A percentile compares a stretch with the other conserved stretches of the same genome.
These are phyloP conservation scores for Perca schrenkii DNA, from an alignment of 2,113 vertebrate species.

Conservation along the genomic window DNA sequence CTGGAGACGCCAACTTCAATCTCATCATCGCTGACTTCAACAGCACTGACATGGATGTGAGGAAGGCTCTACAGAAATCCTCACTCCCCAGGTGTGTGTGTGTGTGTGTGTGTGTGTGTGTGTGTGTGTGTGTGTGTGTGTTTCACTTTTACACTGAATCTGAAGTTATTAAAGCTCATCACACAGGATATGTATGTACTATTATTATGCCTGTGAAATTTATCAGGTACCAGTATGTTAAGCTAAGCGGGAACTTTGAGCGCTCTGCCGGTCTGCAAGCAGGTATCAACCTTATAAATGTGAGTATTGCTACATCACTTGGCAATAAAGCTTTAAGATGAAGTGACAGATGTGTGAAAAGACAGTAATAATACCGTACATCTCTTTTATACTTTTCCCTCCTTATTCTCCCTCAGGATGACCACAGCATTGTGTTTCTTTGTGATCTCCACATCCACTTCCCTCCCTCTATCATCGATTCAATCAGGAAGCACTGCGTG, in stretches of 20 bases:
- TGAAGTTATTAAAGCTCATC: background rate
- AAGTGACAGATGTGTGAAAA: background rate
- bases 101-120: background rate
- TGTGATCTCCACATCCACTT: constrained; percentile 97
- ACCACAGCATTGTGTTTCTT: constrained; percentile 96
- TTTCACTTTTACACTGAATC: background rate
- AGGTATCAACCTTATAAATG: constrained; percentile 89
- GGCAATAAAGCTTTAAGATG: background rate
- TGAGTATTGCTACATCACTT: constrained; percentile 65
- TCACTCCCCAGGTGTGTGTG: constrained; percentile 85
- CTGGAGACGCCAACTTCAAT: constrained; percentile 88
- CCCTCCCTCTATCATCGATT: constrained; percentile 89
- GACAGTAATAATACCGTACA: background rate
- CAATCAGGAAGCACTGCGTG: constrained; percentile 93
- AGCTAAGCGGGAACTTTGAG: constrained; percentile 91
- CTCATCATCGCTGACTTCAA: constrained; percentile 92
- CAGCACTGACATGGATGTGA: constrained; percentile 94
- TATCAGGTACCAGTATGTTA: constrained; percentile 89
- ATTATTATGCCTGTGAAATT: constrained; percentile 4
- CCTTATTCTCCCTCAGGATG: constrained; percentile 83
- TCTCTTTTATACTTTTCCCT: background rate
- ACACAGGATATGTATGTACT: background rate
- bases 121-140: too few relatives aligned
- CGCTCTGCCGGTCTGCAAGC: constrained; percentile 95
- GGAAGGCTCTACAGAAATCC: constrained; percentile 87